These are phyloP conservation scores for Calliscelio sp. DNA, from an alignment of 2,888 invertebrate species.

Conservation along the genomic window DNA sequence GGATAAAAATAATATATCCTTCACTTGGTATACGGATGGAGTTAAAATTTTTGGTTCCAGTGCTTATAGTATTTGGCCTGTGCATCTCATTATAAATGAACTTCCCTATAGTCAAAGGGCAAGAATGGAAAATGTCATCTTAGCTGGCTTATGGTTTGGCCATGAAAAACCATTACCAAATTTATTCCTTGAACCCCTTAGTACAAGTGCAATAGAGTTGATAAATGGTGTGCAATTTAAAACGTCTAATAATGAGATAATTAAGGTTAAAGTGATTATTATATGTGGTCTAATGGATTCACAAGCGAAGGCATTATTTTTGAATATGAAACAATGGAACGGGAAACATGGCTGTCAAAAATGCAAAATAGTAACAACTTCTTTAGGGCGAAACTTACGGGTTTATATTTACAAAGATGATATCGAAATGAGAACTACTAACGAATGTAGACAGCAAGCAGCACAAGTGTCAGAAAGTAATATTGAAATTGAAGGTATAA, in stretches of 20 bases:
- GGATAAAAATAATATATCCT: slow-evolving; percentile 7
- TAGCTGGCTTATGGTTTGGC: not conserved
- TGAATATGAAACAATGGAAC: slow-evolving; percentile 63
- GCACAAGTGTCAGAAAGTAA: not conserved
- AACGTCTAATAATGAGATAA: not conserved
- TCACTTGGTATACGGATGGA: slow-evolving; percentile 20
- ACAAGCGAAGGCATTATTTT: slow-evolving; percentile 64
- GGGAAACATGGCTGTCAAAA: slow-evolving; percentile 41
- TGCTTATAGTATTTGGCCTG: slow-evolving; percentile 1
- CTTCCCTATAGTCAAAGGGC: not conserved
- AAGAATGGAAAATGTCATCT: not conserved
- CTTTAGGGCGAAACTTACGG: not conserved
- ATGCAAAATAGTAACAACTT: not conserved
- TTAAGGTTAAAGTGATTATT: not conserved
- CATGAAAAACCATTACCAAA: not conserved
- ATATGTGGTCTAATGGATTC: slow-evolving; percentile 27
- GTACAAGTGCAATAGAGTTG: slow-evolving; percentile 17
- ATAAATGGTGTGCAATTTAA: not conserved
- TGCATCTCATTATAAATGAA: not conserved
- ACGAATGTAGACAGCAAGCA: not conserved
- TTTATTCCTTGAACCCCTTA: not conserved
- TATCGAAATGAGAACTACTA: not conserved
- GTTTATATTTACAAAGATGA: not conserved
- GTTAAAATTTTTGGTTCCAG: slow-evolving; percentile 2
- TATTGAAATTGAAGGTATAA: not conserved